Percentiles rank a stretch among this genome's conserved stretches.
These are phyloP conservation scores for Aspiorhynchus laticeps DNA, from an alignment of 2,113 vertebrate genomes.

Conservation along the genomic window DNA sequence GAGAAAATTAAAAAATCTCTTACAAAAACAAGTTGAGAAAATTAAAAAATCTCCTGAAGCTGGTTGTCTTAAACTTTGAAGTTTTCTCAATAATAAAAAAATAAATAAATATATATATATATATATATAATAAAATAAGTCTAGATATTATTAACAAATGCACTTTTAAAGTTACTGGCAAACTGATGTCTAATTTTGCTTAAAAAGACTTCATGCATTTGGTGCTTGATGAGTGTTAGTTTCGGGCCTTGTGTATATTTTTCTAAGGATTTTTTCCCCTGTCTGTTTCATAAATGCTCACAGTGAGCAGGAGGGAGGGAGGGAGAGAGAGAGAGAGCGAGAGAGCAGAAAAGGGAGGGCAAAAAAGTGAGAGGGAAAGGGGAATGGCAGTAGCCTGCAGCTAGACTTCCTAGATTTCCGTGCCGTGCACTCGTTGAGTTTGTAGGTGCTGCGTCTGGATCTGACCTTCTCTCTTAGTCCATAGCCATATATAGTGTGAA, in stretches of 20 bases:
- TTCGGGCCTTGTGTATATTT: conserved; percentile 20
- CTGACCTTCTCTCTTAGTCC: conserved; percentile 59
- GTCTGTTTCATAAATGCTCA: conserved; percentile 62
- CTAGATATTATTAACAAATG: no score
- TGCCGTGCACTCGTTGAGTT: conserved; percentile 66
- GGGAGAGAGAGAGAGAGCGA: conserved; percentile 70
- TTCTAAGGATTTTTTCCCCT: conserved; percentile 58
- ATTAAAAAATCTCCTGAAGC: no score
- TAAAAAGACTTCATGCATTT: neutral
- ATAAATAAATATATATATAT: neutral
- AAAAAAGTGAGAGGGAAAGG: conserved; percentile 45
- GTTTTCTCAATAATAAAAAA: no score
- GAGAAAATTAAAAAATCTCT: no score
- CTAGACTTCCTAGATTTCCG: conserved; percentile 70
- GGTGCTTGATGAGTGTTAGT: neutral
- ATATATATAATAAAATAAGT: neutral
- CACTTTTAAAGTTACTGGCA: neutral
- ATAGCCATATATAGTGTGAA: conserved; percentile 63
- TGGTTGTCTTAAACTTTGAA: no score
- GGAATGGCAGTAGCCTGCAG: conserved; percentile 61
- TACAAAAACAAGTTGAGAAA: no score
- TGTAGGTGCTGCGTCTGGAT: conserved; percentile 65
- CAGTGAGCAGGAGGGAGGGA: conserved; percentile 55
- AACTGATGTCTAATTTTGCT: conserved; percentile 9
- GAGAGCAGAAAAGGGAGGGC: conserved; percentile 52